Base-by-base conservation (phyloP, 2,797 vertebrate species). In the Cuculus canorus region DNA sequence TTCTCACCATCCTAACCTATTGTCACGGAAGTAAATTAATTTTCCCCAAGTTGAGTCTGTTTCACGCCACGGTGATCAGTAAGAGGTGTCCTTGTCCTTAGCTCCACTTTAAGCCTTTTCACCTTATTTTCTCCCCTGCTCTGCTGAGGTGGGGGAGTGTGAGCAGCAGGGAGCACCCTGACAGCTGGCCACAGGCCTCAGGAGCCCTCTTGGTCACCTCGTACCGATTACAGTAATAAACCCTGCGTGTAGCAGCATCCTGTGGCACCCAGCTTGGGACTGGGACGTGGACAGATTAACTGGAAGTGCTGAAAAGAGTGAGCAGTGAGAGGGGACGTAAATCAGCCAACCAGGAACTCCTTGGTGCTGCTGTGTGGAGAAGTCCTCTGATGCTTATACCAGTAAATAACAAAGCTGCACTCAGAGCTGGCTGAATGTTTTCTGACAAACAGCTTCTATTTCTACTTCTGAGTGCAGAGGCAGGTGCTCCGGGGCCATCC, bases 141-240 rank as follows among this genome's bases (percentile, higher is more conserved):
- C 22, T 8, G 35, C 59, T 48, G 57, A 47, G 56, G 15, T 7
- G 22, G 17, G 10, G 4, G 17, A 11, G 13, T 3, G 16, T 28
- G 50, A 24, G 28, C 17, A 32, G 69, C 39, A 3, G 13, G 45
- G 23, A 12, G 28, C 24, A 43, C 3, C 1, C n/a, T 8, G 37
- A 12, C 23, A 13, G 2, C 28, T 25, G 56, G 17, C 4, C 57
- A 47, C 50, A 32, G 50, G 50, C 6, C 50, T 45, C 27, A 9
- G 19, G 32, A 3, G 4, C 11, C 13, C 0, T 11, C 59, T 50
- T 43, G 52, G 30, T 9, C 10, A 2, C 16, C 35, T 45, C 0
- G 0, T 53, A 35, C 23, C 11, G 17, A 7, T 9, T 24, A 7
- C 13, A 50, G 60, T 18, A 50, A 43, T 10, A 68, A 45, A 59